Base-by-base conservation (phyloP, 1,140 invertebrate genomes). In the Diorhabda sublineata region DNA sequence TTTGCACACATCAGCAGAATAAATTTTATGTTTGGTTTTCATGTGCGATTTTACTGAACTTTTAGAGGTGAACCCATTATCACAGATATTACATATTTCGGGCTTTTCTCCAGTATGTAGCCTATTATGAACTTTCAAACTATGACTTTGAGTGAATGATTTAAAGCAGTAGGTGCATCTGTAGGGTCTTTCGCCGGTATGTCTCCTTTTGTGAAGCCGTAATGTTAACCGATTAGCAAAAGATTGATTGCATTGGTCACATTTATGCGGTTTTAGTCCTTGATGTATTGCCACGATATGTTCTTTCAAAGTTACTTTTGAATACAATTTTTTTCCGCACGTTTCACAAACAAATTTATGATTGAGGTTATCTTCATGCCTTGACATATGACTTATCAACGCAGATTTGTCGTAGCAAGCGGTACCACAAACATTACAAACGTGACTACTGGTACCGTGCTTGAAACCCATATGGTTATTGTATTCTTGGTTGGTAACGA, bases 81-180 rank as follows among this genome's bases (percentile, higher is more conserved):
- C 81, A 78, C 91, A 93, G 58, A 85, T 83, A 59, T 83, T 81
- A 76, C 91, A 92, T 73, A 84, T 84, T 78, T 90, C 92, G 0
- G 91, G 91, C 71, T 89, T 85, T 75, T 91, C 89, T 5, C 91
- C 91, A 44, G 89, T 91, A 81, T 92, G 91, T 74, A 89, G 84
- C 74, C 90, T 82, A 71, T 91, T 88, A 80, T 93, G 92, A 9
- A 91, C 89, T 65, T 90, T 87, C 57, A 77, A 64, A 26, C 70
- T 77, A 4, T 69, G 69, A 5, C 61, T 69, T 56, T 71, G 63
- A 5, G 69, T 67, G 61, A 77, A 77, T 3, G 47, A 67, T 66
- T 70, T 74, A 11, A 67, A 64, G 56, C 76, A 77, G 3, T 73
- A 61, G 7, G 71, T 71, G 61, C 80, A 81, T 9, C 69, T 41